phyloP scores from a whole-genome alignment of 2,797 vertebrate genomes.

The Acanthiza pusilla region DNA sequence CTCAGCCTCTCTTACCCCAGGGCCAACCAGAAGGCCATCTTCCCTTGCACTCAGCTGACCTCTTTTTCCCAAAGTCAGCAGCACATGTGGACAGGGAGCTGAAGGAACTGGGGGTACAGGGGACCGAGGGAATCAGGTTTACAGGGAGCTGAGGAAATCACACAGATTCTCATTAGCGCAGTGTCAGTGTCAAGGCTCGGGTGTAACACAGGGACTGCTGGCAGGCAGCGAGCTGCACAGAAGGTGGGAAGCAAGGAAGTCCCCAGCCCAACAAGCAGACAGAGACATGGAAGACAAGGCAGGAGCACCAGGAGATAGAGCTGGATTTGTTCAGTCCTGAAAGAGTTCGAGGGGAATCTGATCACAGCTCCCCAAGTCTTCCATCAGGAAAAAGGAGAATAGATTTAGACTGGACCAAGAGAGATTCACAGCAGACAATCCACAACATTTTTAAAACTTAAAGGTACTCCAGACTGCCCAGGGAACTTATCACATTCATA shows the following conservation, averaged over 20 bases:
- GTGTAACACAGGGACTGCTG: neutral
- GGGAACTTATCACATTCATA: neutral
- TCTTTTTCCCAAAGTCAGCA: neutral
- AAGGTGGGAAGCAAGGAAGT: neutral
- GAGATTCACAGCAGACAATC: neutral
- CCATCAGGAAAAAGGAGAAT: neutral
- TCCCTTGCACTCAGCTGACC: neutral
- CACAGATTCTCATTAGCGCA: neutral
- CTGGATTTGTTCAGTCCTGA: neutral
- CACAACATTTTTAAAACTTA: neutral
- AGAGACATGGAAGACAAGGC: neutral
- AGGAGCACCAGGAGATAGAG: neutral
- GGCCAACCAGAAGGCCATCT: neutral
- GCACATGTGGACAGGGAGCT: neutral
- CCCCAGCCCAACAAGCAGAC: neutral
- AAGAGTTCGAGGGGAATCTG: neutral
- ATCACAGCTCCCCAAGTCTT: neutral
- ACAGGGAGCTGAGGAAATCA: neutral
- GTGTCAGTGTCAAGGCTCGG: fast-evolving
- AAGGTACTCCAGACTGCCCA: neutral
- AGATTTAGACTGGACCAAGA: neutral
- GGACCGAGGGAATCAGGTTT: too few relatives aligned
- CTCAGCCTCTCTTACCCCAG: neutral
- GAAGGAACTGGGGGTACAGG: neutral
- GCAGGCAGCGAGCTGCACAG: neutral